Evolutionary conservation across 2,888 invertebrate genomes (phyloP), one percentile per base, ranked within the genome.

Genomic region (Plagodis dolabraria): DNA sequence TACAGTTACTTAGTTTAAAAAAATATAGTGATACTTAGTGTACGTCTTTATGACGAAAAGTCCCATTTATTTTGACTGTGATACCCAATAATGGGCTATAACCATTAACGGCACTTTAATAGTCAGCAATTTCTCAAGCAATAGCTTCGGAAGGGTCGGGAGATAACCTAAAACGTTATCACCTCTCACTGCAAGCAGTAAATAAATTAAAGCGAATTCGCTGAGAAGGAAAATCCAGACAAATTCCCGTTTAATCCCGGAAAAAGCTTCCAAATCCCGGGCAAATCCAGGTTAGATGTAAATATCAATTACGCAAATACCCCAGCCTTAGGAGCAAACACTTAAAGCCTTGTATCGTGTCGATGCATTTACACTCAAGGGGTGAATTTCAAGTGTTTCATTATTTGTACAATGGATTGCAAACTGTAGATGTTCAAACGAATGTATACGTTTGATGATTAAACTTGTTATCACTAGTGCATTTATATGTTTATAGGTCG

Each of bases 281-380:
- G 45, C 73, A 83, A 84, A 88, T 89, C 87, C 90, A 89, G 89
- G 92, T 92, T 91, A 92, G 89, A 89, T 83, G 92, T 92, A 92
- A 92, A 92, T 92, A 92, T 92, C 92, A 89, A 92, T 92, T 92
- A 92, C 91, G 86, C 82, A 87, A 89, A 92, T 85, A 84, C 87
- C 82, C 76, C 64, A 76, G 85, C 82, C 88, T 88, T 86, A 78
- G 79, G 76, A 72, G 79, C 77, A 69, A 70, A 63, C 65, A 64
- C 63, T 69, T 65, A 63, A 65, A 63, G 60, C 63, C 62, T 50
- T 60, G 60, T 60, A 60, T 56, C 60, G 67, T 62, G 64, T 65
- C 45, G 62, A 68, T 67, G 70, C 71, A 68, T 70, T 74, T 66
- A 66, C 67, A 71, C 67, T 65, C 68, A 75, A 76, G 74, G 76